Conservation (phyloP, 2,797 vertebrate species). For the Masticophis lateralis region DNA sequence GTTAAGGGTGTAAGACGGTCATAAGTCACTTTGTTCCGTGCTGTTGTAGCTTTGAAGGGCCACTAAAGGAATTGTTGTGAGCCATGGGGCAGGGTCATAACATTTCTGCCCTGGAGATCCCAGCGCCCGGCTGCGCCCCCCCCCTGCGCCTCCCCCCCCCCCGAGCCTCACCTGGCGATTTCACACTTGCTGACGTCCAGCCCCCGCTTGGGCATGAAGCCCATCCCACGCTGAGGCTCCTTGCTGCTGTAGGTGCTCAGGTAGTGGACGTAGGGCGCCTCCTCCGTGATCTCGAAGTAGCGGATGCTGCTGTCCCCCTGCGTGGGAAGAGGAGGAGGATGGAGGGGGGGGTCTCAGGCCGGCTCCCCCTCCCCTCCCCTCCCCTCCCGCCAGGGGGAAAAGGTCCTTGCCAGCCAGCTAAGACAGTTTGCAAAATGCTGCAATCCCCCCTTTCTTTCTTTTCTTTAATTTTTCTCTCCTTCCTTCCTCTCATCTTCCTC, state of each 20-base stretch:
- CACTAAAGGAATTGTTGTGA: too few relatives aligned
- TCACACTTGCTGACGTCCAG: constrained; percentile 97
- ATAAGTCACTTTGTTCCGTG: too few relatives aligned
- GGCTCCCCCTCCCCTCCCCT: background rate
- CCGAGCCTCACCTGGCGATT: constrained; percentile 84
- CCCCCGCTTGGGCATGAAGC: constrained; percentile 96
- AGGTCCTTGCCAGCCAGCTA: background rate
- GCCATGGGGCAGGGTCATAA: too few relatives aligned
- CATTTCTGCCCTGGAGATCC: background rate
- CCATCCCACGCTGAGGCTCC: constrained; percentile 96
- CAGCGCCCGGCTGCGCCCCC: background rate
- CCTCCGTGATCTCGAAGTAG: constrained; percentile 96
- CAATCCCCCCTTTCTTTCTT: too few relatives aligned
- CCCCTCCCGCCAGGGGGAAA: background rate
- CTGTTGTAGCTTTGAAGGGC: too few relatives aligned
- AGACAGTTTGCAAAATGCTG: background rate
- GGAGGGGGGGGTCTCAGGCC: background rate
- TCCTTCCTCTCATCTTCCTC: too few relatives aligned
- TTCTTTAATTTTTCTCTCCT: too few relatives aligned
- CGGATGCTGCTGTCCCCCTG: constrained; percentile 97
- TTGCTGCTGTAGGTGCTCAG: constrained; percentile 96
- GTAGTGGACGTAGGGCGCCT: constrained; percentile 93
- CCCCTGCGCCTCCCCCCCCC: accelerated
- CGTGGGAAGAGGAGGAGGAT: background rate
- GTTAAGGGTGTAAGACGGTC: too few relatives aligned